phyloP scores from a whole-genome alignment of 2,113 vertebrate species.

The Furnarius figulus region DNA sequence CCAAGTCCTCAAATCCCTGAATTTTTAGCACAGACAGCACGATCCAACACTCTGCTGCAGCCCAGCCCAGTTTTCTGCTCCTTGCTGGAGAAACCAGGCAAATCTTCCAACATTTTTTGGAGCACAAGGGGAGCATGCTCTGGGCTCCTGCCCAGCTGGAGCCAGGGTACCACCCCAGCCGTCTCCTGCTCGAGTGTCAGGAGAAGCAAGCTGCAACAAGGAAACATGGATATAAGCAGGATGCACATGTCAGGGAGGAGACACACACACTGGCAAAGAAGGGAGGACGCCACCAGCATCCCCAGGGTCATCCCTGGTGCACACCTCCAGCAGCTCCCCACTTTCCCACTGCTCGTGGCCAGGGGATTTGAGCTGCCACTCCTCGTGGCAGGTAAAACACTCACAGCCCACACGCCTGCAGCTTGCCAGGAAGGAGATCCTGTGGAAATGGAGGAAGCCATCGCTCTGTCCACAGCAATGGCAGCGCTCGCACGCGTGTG shows the following conservation, averaged over 20 bases:
- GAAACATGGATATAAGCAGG: not conserved
- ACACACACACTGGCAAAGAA: not conserved
- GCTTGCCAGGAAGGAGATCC: not conserved
- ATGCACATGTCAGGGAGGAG: not conserved
- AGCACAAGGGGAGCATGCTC: not conserved
- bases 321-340: not conserved
- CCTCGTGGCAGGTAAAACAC: not conserved
- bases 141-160: not conserved
- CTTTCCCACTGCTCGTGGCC: not conserved
- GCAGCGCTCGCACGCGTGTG: not conserved
- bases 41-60: not conserved
- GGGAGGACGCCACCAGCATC: not conserved
- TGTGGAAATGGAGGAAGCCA: not conserved
- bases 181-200: not conserved
- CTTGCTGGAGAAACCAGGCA: not conserved
- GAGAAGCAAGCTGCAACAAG: accelerated
- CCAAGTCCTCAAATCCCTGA: not conserved
- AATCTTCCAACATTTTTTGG: not conserved
- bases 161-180: not conserved
- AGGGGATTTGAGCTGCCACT: not conserved
- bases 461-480: accelerated
- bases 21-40: not conserved
- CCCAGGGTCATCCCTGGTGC: accelerated
- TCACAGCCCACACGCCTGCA: accelerated
- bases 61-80: not conserved